phyloP scores from a whole-genome alignment of 2,888 invertebrate genomes.

The Achlya flavicornis region DNA sequence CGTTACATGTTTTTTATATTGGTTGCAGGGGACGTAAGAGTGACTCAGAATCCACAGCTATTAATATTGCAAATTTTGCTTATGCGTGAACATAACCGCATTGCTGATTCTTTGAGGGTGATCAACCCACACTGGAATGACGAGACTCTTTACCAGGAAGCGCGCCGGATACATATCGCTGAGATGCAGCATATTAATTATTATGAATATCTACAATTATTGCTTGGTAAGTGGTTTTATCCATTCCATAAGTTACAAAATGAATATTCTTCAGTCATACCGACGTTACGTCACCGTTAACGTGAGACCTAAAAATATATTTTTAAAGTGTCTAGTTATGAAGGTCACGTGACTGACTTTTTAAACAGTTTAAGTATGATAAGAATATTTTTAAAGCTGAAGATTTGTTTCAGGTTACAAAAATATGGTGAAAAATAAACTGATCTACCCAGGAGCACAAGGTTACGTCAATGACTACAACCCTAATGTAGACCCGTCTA shows the following conservation, averaged over 20 bases:
- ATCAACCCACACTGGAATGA: constrained; percentile 91
- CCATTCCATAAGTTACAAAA: neutral
- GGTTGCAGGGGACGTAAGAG: constrained; percentile 85
- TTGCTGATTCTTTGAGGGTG: constrained; percentile 83
- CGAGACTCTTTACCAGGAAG: constrained; percentile 89
- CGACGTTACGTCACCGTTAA: too few relatives aligned
- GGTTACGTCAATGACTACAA: constrained; percentile 87
- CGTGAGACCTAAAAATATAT: too few relatives aligned
- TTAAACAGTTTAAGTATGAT: neutral
- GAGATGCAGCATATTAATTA: constrained; percentile 89
- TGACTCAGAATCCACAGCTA: constrained; percentile 89
- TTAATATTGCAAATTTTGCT: constrained; percentile 87
- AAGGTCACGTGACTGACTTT: too few relatives aligned
- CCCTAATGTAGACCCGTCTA: constrained; percentile 85
- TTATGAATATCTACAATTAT: constrained; percentile 90
- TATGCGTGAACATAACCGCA: constrained; percentile 89
- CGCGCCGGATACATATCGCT: constrained; percentile 87
- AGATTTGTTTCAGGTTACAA: constrained; percentile 68
- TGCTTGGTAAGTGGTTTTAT: constrained; percentile 83
- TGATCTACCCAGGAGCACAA: constrained; percentile 84
- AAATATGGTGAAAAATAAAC: constrained; percentile 85
- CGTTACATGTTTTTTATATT: neutral
- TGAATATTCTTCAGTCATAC: too few relatives aligned
- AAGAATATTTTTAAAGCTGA: neutral
- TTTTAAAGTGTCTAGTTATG: too few relatives aligned